Conservation (phyloP, 2,888 invertebrate genomes). For the Drosophila tripunctata region DNA sequence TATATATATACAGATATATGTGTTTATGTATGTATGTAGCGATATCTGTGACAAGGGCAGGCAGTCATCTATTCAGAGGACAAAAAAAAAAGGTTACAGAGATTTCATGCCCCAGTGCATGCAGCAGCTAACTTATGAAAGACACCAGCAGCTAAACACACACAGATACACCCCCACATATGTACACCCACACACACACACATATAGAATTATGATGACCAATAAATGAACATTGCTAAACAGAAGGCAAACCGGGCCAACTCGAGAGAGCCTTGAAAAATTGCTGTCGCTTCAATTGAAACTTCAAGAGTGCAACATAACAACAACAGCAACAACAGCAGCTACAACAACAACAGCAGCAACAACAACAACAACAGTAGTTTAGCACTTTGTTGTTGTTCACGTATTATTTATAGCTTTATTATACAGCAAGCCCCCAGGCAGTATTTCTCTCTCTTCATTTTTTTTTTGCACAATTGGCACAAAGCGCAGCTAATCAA, state of each 20-base stretch:
- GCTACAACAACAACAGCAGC: constrained; percentile 2
- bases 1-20: background rate
- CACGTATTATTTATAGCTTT: constrained; percentile 49
- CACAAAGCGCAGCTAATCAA: constrained; percentile 61
- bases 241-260: constrained; percentile 22
- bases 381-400: constrained; percentile 21
- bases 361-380: constrained; percentile 12
- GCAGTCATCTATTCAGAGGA: constrained; percentile 38
- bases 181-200: constrained; percentile 4
- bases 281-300: constrained; percentile 54
- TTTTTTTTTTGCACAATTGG: constrained; percentile 26
- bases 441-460: constrained; percentile 17
- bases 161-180: background rate
- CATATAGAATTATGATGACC: constrained; percentile 19
- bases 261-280: constrained; percentile 48
- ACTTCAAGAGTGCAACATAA: constrained; percentile 45
- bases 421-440: constrained; percentile 46
- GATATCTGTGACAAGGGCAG: constrained; percentile 50
- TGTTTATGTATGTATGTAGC: background rate
- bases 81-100: constrained; percentile 64
- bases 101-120: constrained; percentile 66
- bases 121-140: constrained; percentile 41
- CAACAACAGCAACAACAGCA: constrained; percentile 16
- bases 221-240: constrained; percentile 28
- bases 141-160: constrained; percentile 20